Conservation (phyloP, 2,888 invertebrate genomes). For the Scaptomyza flava region DNA sequence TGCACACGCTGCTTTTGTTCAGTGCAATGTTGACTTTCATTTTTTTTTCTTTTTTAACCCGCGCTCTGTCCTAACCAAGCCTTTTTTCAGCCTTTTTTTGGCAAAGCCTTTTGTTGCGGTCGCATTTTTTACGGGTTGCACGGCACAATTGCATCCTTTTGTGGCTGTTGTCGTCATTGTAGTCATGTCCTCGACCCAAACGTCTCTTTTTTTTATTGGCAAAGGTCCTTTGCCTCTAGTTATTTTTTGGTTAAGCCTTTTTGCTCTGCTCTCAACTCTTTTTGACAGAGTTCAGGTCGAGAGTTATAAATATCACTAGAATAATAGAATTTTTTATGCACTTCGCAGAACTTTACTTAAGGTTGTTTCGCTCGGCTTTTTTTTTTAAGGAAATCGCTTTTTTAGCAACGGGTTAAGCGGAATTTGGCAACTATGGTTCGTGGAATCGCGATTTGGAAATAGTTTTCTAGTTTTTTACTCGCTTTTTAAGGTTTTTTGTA, state of each 20-base stretch:
- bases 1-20: slow-evolving; percentile 56
- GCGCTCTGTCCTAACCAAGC: slow-evolving; percentile 47
- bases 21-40: slow-evolving; percentile 59
- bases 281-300: slow-evolving; percentile 47
- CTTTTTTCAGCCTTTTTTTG: slow-evolving; percentile 38
- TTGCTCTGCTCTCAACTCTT: slow-evolving; percentile 74
- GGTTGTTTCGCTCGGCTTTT: slow-evolving; percentile 20
- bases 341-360: slow-evolving; percentile 61
- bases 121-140: slow-evolving; percentile 67
- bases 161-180: slow-evolving; percentile 57
- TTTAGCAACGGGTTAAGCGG: slow-evolving; percentile 59
- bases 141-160: slow-evolving; percentile 54
- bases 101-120: slow-evolving; percentile 69
- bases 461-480: slow-evolving; percentile 27
- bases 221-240: slow-evolving; percentile 19
- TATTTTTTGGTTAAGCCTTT: slow-evolving; percentile 71
- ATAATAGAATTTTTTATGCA: slow-evolving; percentile 40
- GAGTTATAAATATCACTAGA: slow-evolving; percentile 33
- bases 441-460: slow-evolving; percentile 42
- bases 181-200: slow-evolving; percentile 24
- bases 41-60: slow-evolving; percentile 60
- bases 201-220: slow-evolving; percentile 31
- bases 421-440: slow-evolving; percentile 46
- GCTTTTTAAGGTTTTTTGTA: slow-evolving; percentile 17
- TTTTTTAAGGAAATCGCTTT: slow-evolving; percentile 45